phyloP scores from a whole-genome alignment of 2,113 vertebrate species.

The Piaya cayana region DNA sequence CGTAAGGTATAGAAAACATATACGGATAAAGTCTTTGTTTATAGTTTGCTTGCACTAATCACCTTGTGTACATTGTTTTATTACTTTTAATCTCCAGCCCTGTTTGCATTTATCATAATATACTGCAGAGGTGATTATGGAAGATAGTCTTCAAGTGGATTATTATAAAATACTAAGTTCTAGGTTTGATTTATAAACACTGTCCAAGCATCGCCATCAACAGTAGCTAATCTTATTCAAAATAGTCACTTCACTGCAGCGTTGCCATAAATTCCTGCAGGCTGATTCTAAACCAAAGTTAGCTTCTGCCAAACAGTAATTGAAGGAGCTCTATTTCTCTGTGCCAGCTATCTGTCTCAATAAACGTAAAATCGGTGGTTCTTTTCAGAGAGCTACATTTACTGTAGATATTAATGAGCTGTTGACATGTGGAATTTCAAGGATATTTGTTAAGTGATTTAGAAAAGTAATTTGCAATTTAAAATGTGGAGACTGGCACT shows the following conservation, averaged over 20 bases:
- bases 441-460: constrained; percentile 78
- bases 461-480: constrained; percentile 77
- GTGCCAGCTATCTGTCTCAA: constrained; percentile 74
- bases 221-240: constrained; percentile 74
- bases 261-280: constrained; percentile 73
- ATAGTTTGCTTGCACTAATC: constrained; percentile 42
- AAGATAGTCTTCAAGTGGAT: constrained; percentile 59
- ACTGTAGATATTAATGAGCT: constrained; percentile 76
- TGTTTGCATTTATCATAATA: constrained; percentile 69
- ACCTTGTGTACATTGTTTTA: constrained; percentile 42
- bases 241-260: constrained; percentile 71
- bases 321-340: constrained; percentile 71
- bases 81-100: constrained; percentile 56
- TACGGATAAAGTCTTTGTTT: constrained; percentile 30
- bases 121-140: constrained; percentile 64
- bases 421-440: constrained; percentile 77
- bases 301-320: constrained; percentile 76
- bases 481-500: constrained; percentile 62
- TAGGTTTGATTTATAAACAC: constrained; percentile 71
- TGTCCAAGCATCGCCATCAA: constrained; percentile 59
- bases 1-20: neutral
- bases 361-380: constrained; percentile 72
- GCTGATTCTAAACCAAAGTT: constrained; percentile 76
- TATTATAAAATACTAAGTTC: constrained; percentile 68
- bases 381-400: constrained; percentile 72